These are phyloP conservation scores for Noctua janthina DNA, from an alignment of 2,888 invertebrate species.

Conservation along the genomic window DNA sequence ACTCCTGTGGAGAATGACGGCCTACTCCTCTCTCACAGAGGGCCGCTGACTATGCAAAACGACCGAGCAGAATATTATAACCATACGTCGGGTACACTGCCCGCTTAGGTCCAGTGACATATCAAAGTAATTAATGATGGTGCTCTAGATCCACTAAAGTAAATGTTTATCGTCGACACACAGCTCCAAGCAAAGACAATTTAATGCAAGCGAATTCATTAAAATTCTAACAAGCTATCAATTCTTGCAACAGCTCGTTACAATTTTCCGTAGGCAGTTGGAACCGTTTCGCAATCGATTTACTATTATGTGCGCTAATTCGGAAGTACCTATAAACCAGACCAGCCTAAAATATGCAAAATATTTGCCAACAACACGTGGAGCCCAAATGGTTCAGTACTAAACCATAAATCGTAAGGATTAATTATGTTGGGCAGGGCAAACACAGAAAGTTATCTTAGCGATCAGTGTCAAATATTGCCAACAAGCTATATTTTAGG, in stretches of 20 bases:
- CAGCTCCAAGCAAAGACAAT: constrained; percentile 28
- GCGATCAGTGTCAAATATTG: constrained; percentile 60
- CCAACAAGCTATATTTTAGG: constrained; percentile 39
- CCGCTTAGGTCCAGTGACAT: constrained; percentile 19
- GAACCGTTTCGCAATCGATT: constrained; percentile 57
- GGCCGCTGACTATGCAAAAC: neutral
- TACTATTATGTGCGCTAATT: constrained; percentile 55
- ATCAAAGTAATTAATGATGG: constrained; percentile 49
- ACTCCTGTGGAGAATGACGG: neutral
- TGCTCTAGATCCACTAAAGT: constrained; percentile 27
- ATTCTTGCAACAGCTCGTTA: constrained; percentile 33
- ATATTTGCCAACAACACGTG: constrained; percentile 61
- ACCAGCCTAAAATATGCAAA: constrained; percentile 61
- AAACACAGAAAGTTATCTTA: constrained; percentile 62
- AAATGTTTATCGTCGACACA: constrained; percentile 39
- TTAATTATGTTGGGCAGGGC: constrained; percentile 58
- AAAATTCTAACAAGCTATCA: constrained; percentile 33
- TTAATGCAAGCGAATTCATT: constrained; percentile 39
- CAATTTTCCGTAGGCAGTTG: constrained; percentile 50
- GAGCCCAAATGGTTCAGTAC: constrained; percentile 43
- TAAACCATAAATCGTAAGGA: constrained; percentile 58
- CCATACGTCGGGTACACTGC: neutral
- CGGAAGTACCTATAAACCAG: constrained; percentile 60
- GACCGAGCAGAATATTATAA: constrained; percentile 10
- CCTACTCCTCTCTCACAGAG: neutral